Base-by-base conservation (phyloP, 2,888 invertebrate genomes). In the Ischnus inquisitorius region DNA sequence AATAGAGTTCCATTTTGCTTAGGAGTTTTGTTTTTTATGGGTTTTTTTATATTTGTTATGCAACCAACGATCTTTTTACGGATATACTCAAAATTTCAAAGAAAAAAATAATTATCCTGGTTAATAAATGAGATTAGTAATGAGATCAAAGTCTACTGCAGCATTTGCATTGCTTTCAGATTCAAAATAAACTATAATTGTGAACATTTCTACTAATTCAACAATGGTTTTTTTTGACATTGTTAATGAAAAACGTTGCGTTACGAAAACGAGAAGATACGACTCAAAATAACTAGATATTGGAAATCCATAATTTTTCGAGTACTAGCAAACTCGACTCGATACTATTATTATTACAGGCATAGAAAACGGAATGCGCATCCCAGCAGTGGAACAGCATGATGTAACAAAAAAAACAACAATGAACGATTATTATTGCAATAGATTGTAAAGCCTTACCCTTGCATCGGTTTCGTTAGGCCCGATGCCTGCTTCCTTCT, bases 391-490 rank as follows among this genome's bases (percentile, higher is more conserved):
- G 34, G 28, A 28, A 28, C 19, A 12, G 28, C 19, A 48, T 48
- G 19, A 65, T 65, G 34, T n/a, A 8, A 68, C 83, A 85, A 79
- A 80, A 75, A 79, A 72, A 80, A 83, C 74, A 84, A 78, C 43
- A 72, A 68, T 60, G 54, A n/a, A 80, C 34, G n/a, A 48, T 41
- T 16, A 75, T 64, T 57, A 57, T 46, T 54, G 46, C 54, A 76
- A 28, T 46, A 71, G 62, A 57, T 68, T 48, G 46, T 62, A 43
- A 12, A 62, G 64, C 88, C 93, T 93, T 93, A 95, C 95, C 94
- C 95, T 95, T 62, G 95, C 95, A 91, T 95, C 95, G 16, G 95
- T 95, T 88, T 95, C 95, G 81, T 95, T 94, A 48, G 95, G 95
- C 67, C 95, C 95, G 82, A 93, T 93, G 78, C 95, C 95, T 22